Percentiles rank a stretch among this genome's conserved stretches.
These are phyloP conservation scores for Microchirus variegatus DNA, from an alignment of 2,797 vertebrate genomes.

Conservation along the genomic window DNA sequence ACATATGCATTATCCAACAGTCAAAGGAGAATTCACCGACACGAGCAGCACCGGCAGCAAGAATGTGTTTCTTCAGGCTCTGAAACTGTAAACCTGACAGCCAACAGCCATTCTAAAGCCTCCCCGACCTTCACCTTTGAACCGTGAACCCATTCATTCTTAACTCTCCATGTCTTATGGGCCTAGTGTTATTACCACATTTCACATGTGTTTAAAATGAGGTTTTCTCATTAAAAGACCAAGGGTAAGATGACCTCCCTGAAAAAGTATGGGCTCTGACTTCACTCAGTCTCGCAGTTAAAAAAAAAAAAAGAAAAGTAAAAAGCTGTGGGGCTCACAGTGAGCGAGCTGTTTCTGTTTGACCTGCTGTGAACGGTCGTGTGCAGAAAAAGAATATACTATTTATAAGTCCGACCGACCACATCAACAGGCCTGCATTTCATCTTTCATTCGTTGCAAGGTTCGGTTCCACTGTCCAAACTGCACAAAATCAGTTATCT, in stretches of 20 bases:
- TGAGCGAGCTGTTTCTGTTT: neutral
- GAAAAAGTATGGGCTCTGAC: slow-evolving; percentile 9
- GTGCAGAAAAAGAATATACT: slow-evolving; percentile 1
- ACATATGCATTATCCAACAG: neutral
- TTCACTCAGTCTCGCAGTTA: slow-evolving; percentile 17
- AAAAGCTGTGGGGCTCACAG: slow-evolving; percentile 17
- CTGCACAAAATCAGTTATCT: no score
- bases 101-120: slow-evolving; percentile 54
- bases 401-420: no score
- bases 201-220: slow-evolving; percentile 44
- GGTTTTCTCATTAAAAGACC: slow-evolving; percentile 37
- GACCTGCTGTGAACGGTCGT: neutral
- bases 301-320: neutral
- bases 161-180: slow-evolving; percentile 47
- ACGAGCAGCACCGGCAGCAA: slow-evolving; percentile 32
- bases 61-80: slow-evolving; percentile 53
- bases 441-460: no score
- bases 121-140: slow-evolving; percentile 69
- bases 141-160: slow-evolving; percentile 66
- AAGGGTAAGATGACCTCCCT: slow-evolving; percentile 20
- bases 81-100: slow-evolving; percentile 74
- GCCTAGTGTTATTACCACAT: slow-evolving; percentile 51
- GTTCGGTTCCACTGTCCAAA: no score
- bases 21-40: slow-evolving; percentile 26
- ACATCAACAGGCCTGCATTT: no score